A percentile compares a stretch with the other conserved stretches of the same genome.
Conservation (phyloP, 2,113 vertebrate species). For the Microtus montanus region DNA sequence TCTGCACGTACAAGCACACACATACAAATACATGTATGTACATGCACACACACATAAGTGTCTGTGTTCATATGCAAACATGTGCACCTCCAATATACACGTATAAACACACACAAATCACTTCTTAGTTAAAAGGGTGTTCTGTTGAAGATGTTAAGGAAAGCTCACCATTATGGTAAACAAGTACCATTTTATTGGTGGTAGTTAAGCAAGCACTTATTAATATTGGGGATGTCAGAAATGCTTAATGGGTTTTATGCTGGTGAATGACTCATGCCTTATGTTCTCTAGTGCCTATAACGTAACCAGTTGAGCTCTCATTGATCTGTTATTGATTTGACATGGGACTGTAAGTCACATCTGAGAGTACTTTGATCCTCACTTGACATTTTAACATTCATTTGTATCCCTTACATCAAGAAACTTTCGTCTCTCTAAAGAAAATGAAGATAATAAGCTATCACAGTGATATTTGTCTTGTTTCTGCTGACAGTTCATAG, state of each 20-base stretch:
- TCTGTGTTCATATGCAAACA: not conserved
- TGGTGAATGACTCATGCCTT: not conserved
- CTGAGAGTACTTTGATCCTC: constrained; percentile 26
- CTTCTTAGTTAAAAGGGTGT: constrained; percentile 3
- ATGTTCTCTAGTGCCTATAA: not conserved
- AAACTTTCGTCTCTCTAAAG: constrained; percentile 20
- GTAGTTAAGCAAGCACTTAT: constrained; percentile 20
- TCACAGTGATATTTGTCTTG: not conserved
- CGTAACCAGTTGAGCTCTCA: not conserved
- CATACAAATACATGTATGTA: not conserved
- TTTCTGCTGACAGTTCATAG: not conserved
- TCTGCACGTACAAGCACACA: not conserved
- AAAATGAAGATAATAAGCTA: not conserved
- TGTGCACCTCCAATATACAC: not conserved
- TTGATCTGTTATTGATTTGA: constrained; percentile 61
- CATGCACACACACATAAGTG: not conserved
- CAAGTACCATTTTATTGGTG: constrained; percentile 29
- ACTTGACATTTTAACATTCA: constrained; percentile 3
- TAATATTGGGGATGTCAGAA: constrained; percentile 36
- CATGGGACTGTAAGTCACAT: not conserved
- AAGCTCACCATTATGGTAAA: not conserved
- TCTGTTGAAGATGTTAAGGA: constrained; percentile 25
- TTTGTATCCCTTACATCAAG: not conserved
- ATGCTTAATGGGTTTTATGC: not conserved
- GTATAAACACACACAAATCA: constrained; percentile 3